Base-by-base conservation (phyloP, 2,797 vertebrate species). In the Gobio occitaniae region DNA sequence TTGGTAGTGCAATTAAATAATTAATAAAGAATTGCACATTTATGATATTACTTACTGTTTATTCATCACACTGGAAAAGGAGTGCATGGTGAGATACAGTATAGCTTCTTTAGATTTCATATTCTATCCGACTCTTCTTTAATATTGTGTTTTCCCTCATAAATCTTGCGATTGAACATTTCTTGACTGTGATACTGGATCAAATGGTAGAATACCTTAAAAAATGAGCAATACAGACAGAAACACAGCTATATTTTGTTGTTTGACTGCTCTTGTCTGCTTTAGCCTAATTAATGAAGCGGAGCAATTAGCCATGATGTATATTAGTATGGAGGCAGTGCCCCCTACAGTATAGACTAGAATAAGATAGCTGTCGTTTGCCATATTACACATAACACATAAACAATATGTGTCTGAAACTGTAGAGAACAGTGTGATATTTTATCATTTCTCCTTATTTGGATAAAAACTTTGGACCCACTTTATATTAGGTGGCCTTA, bases 301-400 rank as follows among this genome's bases (percentile, higher is more conserved):
- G 11, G 12, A 4, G 59, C 86, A 90, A 90, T 88, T 91, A 78
- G 16, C 85, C 25, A 48, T 19, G 56, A 48, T 83, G 83, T 61
- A 69, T 82, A 86, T 91, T 86, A 79, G 84, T 84, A 86, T 87
- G 90, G 65, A 84, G 82, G 85, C 87, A 90, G 88, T 85, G 90
- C 91, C 91, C 89, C 91, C 91, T 90, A 83, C 90, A 89, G 91
- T 88, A 86, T 66, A 78, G 19, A 79, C 80, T 41, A 29, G 82
- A 74, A 79, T 79, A 80, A 86, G 29, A 79, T 72, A 38, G 32
- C 44, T 66, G 65, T 68, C 3, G 11, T 44, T 44, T 71, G 41
- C 41, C 21, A 15, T 47, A 48, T 47, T 44, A 44, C 41, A 44
- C 41, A 41, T 9, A 41, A 50, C 48, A 50, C 48, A 52, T 68